phyloP scores from a whole-genome alignment of 2,797 vertebrate genomes.

The Percopsis omiscomaycus region DNA sequence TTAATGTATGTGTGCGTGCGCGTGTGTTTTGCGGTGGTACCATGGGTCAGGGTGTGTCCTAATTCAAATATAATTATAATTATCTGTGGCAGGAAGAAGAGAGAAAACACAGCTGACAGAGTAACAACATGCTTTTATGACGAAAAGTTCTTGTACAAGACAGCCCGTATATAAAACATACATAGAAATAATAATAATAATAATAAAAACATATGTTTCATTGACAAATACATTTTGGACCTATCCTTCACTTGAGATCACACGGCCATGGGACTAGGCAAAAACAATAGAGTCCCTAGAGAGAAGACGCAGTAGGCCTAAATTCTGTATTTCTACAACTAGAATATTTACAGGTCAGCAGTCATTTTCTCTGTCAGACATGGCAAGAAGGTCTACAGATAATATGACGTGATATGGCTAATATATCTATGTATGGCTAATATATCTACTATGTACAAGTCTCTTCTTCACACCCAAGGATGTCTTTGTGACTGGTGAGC shows the following conservation, averaged over 20 bases:
- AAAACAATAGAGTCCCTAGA: slow-evolving; percentile 61
- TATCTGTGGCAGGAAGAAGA: slow-evolving; percentile 22
- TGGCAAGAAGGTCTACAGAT: slow-evolving; percentile 74
- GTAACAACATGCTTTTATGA: slow-evolving; percentile 84
- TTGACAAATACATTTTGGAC: slow-evolving; percentile 67
- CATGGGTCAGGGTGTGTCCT: neutral
- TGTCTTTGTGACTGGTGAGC: slow-evolving; percentile 11
- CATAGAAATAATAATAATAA: slow-evolving; percentile 70
- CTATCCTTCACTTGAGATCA: slow-evolving; percentile 60
- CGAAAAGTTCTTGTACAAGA: slow-evolving; percentile 77
- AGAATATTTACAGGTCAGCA: slow-evolving; percentile 76
- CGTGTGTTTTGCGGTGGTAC: neutral
- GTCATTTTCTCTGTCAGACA: slow-evolving; percentile 77
- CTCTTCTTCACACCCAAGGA: slow-evolving; percentile 63
- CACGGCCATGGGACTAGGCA: slow-evolving; percentile 70
- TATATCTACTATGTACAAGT: slow-evolving; percentile 69
- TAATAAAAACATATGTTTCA: slow-evolving; percentile 42
- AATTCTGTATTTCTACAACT: slow-evolving; percentile 64
- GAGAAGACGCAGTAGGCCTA: slow-evolving; percentile 58
- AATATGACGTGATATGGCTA: slow-evolving; percentile 74
- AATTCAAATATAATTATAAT: no score
- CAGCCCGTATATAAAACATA: slow-evolving; percentile 81
- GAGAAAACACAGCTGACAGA: slow-evolving; percentile 48
- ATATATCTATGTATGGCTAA: slow-evolving; percentile 8
- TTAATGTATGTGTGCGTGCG: neutral